Percentiles rank a stretch among this genome's conserved stretches.
Evolutionary conservation across 2,797 vertebrate species (phyloP).

Genomic region (Myoxocephalus aenaeus): DNA sequence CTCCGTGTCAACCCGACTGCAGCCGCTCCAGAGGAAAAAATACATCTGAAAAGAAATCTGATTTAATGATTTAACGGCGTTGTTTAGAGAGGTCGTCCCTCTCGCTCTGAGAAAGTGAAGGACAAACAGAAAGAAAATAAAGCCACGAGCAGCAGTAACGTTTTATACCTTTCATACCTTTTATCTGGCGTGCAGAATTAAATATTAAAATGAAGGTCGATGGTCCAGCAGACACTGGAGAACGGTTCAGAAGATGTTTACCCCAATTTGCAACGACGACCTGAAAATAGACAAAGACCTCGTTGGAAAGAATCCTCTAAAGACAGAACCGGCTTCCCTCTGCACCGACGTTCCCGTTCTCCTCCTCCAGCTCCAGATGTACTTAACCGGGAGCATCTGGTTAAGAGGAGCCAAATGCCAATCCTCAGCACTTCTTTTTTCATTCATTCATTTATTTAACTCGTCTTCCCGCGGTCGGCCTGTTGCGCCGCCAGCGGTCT

Average conservation of each 20-base stretch:
- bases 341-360: conserved; percentile 31
- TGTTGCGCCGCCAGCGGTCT: conserved; percentile 65
- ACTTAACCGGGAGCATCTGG: conserved; percentile 32
- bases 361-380: conserved; percentile 15
- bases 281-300: too few species aligned
- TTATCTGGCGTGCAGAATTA: conserved; percentile 39
- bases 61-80: conserved; percentile 56
- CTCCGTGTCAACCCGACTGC: conserved; percentile 57
- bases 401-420: conserved; percentile 24
- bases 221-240: conserved; percentile 1
- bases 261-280: background rate
- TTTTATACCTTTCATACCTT: conserved; percentile 40
- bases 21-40: conserved; percentile 58
- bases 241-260: conserved; percentile 45
- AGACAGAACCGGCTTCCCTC: conserved; percentile 51
- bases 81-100: conserved; percentile 40
- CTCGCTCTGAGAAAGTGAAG: conserved; percentile 13
- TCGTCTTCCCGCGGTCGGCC: conserved; percentile 30
- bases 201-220: too few species aligned
- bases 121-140: conserved; percentile 3
- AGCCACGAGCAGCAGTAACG: conserved; percentile 40
- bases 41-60: conserved; percentile 54
- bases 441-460: conserved; percentile 46
- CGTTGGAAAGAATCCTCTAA: too few species aligned
- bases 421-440: conserved; percentile 25